Evolutionary conservation across 2,888 invertebrate genomes (phyloP), one percentile per base, ranked within the genome.

Genomic region (Hypselothyrea guttata): DNA sequence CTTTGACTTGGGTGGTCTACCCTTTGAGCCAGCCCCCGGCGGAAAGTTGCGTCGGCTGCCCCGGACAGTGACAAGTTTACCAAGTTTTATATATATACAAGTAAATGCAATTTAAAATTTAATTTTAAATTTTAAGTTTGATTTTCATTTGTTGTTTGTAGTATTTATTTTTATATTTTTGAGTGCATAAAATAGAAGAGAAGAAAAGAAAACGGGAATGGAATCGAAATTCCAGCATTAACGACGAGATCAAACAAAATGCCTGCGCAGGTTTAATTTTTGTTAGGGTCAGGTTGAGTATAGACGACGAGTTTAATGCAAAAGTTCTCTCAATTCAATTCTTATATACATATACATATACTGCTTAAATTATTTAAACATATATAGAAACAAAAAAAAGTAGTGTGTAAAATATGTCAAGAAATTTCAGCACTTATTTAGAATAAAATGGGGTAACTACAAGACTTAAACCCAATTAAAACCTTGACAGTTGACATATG

Each of bases 211-310:
- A 84, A 87, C 41, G 86, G 73, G 79, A 74, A 75, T 79, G 87
- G 86, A 87, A 83, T 79, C 77, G 77, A 83, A 87, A 86, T 87
- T 86, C 87, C 87, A 75, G 75, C 72, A 82, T 86, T 86, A 86
- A 86, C 84, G 67, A 69, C 67, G 47, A 65, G 55, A 44, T 57
- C 53, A 57, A 62, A 38, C 56, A 68, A 62, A 59, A 56, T 40
- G 54, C 67, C 70, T 66, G 48, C 53, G 34, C 63, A 70, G 54
- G 54, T 59, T 22, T 22, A 22, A 4, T 22, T 22, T 22, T 22
- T 22, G 2, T 22, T 22, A 22, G 22, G 22, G 18, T 12, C 12
- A 8, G 18, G 5, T 22, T 45, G n/a, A n/a, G n/a, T n/a, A n/a
- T 33, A 16, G 11, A 2, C 11, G 30, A 7, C 42, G 22, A 5